These are phyloP conservation scores for rat (Rattus norvegicus) DNA, from an alignment of 2,113 vertebrate genomes.

Conservation along the genomic window GRCr8 NC_086022.1:130462001-130462500, in stretches of 20 bases:
- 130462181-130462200: background rate
- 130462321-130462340: background rate
- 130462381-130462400: background rate
- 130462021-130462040: background rate
- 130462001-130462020: background rate
- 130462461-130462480: background rate
- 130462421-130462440: background rate
- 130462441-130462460: background rate
- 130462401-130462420: background rate
- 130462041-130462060: background rate
- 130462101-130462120: background rate
- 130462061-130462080: background rate
- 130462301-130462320: background rate
- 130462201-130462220: background rate
- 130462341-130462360: background rate
- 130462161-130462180: background rate
- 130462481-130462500: background rate
- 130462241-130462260: constrained; percentile 1
- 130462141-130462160: background rate
- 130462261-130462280: background rate
- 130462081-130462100: background rate
- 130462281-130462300: background rate
- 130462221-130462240: background rate
- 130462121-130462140: background rate
- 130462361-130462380: background rate